phyloP scores from a whole-genome alignment of 1,140 invertebrate genomes.

The Euura lappo region DNA sequence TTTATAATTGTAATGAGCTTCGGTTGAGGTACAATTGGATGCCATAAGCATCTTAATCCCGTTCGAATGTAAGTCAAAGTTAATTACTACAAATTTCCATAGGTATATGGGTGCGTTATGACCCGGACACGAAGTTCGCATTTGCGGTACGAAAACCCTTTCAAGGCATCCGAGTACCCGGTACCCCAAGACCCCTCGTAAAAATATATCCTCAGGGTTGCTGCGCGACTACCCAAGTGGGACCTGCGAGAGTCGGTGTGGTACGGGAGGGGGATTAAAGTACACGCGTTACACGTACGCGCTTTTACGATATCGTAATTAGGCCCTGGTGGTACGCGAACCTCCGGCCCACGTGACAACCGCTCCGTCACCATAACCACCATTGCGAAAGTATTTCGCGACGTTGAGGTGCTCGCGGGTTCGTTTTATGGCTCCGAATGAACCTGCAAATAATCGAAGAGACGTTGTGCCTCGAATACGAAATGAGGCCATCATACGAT shows the following conservation, averaged over 20 bases:
- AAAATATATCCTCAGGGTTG: neutral
- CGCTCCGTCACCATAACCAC: neutral
- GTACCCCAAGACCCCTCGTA: neutral
- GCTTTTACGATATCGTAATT: constrained; percentile 3
- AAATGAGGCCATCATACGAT: no score
- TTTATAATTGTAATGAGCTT: no score
- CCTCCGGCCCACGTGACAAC: neutral
- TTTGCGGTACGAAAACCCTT: neutral
- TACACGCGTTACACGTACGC: neutral
- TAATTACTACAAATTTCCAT: no score
- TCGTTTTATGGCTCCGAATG: neutral
- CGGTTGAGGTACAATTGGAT: no score
- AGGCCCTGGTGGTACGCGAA: neutral
- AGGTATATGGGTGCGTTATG: no score
- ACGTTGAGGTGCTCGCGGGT: neutral
- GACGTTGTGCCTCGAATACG: neutral
- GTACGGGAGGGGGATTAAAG: neutral
- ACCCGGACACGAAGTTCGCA: no score
- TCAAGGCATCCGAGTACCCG: neutral
- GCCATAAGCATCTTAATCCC: no score
- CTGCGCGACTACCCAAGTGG: neutral
- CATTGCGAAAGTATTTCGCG: neutral
- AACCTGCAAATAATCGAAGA: constrained; percentile 5
- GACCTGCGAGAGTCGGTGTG: neutral
- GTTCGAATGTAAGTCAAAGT: no score